Evolutionary conservation across 2,888 invertebrate genomes (phyloP).

Genomic region (Drosophila leonis): DNA sequence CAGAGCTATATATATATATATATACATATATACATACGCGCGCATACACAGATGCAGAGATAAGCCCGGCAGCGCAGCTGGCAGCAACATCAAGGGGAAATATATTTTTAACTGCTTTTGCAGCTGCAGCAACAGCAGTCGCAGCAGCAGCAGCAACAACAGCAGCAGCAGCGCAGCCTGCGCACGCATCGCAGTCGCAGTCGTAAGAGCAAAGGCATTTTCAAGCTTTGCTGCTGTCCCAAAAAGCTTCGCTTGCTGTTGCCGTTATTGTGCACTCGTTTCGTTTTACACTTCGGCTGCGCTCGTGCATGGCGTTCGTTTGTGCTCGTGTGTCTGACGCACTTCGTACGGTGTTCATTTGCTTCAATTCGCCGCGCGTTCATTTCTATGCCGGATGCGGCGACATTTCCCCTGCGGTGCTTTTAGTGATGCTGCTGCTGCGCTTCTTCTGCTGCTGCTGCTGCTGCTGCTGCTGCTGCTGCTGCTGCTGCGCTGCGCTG

Average conservation of each 20-base stretch:
- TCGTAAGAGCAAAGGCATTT: conserved; percentile 16
- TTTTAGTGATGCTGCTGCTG: conserved; percentile 10
- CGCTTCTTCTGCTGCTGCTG: conserved; percentile 12
- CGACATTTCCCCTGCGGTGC: conserved; percentile 56
- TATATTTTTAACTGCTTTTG: conserved; percentile 45
- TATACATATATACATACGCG: background rate
- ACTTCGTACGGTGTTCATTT: conserved; percentile 16
- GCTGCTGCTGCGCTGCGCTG: conserved; percentile 33
- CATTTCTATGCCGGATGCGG: conserved; percentile 43
- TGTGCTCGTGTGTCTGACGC: conserved; percentile 15
- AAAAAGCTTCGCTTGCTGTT: conserved; percentile 65
- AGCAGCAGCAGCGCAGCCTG: conserved; percentile 57
- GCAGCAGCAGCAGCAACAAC: conserved; percentile 22
- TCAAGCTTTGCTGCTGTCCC: conserved; percentile 64
- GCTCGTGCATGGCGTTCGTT: conserved; percentile 35
- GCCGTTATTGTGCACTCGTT: conserved; percentile 51
- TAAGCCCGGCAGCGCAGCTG: conserved; percentile 58
- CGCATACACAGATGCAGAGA: conserved; percentile 52
- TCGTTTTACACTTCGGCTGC: conserved; percentile 34
- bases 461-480: conserved; percentile 13
- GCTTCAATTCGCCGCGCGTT: conserved; percentile 30
- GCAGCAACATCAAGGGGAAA: conserved; percentile 54
- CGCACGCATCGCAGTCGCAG: conserved; percentile 60
- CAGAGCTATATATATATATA: background rate
- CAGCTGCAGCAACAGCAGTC: conserved; percentile 37